Evolutionary conservation across 2,113 vertebrate genomes (phyloP), one percentile per base, ranked within the genome.

Genomic region (Burhinus oedicnemus): DNA sequence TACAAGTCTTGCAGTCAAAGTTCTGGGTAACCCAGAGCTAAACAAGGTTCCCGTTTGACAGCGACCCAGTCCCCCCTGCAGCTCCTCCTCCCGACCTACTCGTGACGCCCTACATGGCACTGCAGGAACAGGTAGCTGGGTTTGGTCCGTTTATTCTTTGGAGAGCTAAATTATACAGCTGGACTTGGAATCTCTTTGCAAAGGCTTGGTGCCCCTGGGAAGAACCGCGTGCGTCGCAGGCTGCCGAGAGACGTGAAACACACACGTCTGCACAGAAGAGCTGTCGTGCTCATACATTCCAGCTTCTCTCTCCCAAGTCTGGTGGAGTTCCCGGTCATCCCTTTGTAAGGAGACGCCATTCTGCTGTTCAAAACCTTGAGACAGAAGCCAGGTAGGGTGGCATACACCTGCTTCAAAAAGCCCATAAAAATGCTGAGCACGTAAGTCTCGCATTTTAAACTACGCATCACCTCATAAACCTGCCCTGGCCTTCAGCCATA

Each of bases 31-130:
- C 32, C 15, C 34, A 32, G 44, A 65, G 26, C 38, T 23, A 65
- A 69, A 27, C 9, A 11, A 40, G 34, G 47, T 8, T 74, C 22
- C 32, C 6, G 6, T 22, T 27, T 0, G 0, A 57, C 3, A 1
- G 42, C 2, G 3, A 71, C 58, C 40, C 20, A 3, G 34, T 23
- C 17, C 61, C 66, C 54, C 27, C 40, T 25, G 40, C 60, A 68
- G 68, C 30, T 52, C 58, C 45, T 36, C 42, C 74, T 36, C 60
- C 45, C 6, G 20, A 21, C 20, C 12, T 6, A 22, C 45, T 29
- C 44, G 0, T 21, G 15, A 15, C 25, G 16, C 51, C 12, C 68
- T 15, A 47, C 30, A 9, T 11, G 3, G 42, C 42, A 18, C 47
- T 11, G 3, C 72, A 26, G 17, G 45, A 54, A 27, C 25, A 66